Base-by-base conservation (phyloP, 2,888 invertebrate genomes). In the Netelia melanura region DNA sequence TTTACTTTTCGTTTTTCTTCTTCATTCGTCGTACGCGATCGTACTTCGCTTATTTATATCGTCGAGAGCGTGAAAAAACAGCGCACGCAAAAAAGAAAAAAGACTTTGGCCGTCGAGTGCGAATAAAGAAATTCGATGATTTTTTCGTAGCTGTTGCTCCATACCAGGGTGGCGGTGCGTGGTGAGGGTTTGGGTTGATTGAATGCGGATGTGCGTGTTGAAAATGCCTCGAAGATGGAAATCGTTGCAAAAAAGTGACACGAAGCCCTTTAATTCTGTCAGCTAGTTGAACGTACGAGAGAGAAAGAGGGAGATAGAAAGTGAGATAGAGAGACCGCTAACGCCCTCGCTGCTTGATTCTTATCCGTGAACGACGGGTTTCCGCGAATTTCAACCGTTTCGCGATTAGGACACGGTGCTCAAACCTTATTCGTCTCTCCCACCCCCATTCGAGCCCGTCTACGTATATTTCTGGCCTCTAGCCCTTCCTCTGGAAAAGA, bases 121-220 rank as follows among this genome's bases (percentile, higher is more conserved):
- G 38, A 17, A 25, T 17, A 25, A 77, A 78, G 58, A 64, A 72
- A 48, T 48, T 14, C 14, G 48, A 48, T 10, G 14, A 48, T 48
- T 48, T 48, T 48, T 48, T 14, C 14, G 0, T 48, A 56, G 74
- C 30, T 54, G 65, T 58, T 61, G 67, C 65, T 52, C 30, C 65
- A 67, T 30, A 54, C 25, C 21, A 48, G 14, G n/a, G 21, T 67
- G 77, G 38, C 8, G n/a, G 21, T 67, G 77, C 58, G 71, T 58
- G 21, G 56, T 17, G 61, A 44, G 54, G 65, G 25, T 56, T 54
- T 48, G 71, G 87, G 87, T 81, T 91, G 92, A 92, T 92, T 89
- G 92, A 92, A 92, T 90, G 91, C 90, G 92, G 91, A 91, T 91
- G 92, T 92, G 92, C 92, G 92, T 92, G 92, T 90, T 90, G 87